Conservation (phyloP, 2,797 vertebrate species). For the Brachymystax lenok region DNA sequence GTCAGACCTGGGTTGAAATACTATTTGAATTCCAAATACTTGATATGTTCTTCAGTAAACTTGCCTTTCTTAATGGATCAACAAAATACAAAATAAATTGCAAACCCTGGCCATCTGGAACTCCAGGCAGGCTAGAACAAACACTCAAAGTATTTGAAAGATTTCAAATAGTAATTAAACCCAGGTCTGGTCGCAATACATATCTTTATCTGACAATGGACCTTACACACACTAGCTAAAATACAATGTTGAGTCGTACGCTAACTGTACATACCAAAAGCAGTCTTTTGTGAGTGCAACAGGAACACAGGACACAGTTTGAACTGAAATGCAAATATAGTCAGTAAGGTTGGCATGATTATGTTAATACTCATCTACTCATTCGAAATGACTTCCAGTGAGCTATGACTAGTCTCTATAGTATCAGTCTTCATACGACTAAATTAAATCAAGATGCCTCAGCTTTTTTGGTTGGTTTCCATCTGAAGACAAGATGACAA, state of each 20-base stretch:
- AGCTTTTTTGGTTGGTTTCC: conserved; percentile 65
- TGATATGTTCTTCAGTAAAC: too few species aligned
- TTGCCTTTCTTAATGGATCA: too few species aligned
- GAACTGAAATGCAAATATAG: conserved; percentile 61
- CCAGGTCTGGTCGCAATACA: background rate
- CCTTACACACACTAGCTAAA: background rate
- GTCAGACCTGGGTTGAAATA: too few species aligned
- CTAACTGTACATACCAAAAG: too few species aligned
- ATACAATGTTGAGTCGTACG: background rate
- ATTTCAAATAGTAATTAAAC: background rate
- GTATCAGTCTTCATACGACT: conserved; percentile 61
- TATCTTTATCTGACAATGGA: background rate
- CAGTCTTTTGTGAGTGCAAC: conserved; percentile 27
- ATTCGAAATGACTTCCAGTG: conserved; percentile 67
- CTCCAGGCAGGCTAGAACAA: too few species aligned
- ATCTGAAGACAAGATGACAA: conserved; percentile 64
- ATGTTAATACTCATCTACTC: conserved; percentile 75
- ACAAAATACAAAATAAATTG: too few species aligned
- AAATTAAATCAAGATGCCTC: conserved; percentile 68
- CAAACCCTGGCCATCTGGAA: too few species aligned
- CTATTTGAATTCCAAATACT: too few species aligned
- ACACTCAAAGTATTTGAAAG: too few species aligned
- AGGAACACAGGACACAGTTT: conserved; percentile 25
- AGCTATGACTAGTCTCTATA: conserved; percentile 45
- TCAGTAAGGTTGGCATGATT: conserved; percentile 66